A percentile compares a stretch with the other conserved stretches of the same genome.
phyloP scores from a whole-genome alignment of 2,888 invertebrate genomes.

The Cryptosula pallasiana region DNA sequence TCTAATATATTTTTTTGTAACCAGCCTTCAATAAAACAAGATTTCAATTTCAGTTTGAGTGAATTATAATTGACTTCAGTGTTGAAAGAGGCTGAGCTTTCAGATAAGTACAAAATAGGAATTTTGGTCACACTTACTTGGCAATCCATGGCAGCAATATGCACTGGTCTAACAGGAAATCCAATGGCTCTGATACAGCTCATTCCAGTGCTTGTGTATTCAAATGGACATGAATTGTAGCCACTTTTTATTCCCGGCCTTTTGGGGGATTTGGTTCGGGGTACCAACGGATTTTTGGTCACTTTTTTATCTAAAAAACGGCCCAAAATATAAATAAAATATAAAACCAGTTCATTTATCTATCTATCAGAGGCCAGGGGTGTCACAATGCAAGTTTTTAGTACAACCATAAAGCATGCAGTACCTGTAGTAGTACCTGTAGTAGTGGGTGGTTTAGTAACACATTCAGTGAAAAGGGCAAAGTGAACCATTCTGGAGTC shows the following conservation, averaged over 20 bases:
- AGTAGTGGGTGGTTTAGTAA: conserved; percentile 17
- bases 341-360: neutral
- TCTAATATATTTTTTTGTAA: too few species aligned
- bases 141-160: conserved; percentile 7
- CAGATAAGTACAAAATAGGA: neutral
- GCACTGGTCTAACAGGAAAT: conserved; percentile 14
- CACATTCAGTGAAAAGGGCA: conserved; percentile 4
- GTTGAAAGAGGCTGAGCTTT: too few species aligned
- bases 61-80: too few species aligned
- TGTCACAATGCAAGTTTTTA: too few species aligned
- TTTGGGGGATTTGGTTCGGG: neutral
- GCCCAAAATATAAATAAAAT: neutral
- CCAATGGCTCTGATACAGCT: conserved; percentile 1
- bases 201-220: neutral
- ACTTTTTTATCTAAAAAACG: neutral
- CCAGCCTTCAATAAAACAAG: too few species aligned
- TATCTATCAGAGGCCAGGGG: too few species aligned
- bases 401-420: neutral
- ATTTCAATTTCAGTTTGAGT: too few species aligned
- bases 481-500: conserved; percentile 19
- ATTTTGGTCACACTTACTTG: neutral
- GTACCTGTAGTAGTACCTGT: conserved; percentile 6
- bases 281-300: neutral
- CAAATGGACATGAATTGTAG: neutral
- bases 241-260: neutral